Percentiles rank a stretch among this genome's conserved stretches.
Conservation (phyloP, 2,797 vertebrate genomes). For the Pangasius sanitwongsei region DNA sequence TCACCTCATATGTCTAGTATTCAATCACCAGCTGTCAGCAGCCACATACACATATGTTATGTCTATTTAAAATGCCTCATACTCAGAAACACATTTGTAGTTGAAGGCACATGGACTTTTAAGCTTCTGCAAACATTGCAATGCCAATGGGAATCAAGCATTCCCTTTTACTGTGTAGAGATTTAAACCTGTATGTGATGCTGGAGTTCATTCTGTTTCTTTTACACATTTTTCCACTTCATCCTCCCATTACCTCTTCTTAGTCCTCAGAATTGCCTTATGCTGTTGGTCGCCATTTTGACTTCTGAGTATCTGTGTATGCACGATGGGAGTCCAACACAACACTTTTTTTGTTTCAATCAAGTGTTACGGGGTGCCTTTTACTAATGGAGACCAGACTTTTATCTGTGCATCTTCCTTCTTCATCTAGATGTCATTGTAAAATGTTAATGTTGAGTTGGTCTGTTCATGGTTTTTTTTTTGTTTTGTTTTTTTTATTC, state of each 20-base stretch:
- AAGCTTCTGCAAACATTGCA: neutral
- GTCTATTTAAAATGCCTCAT: conserved; percentile 3
- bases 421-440: conserved; percentile 35
- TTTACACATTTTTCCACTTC: neutral
- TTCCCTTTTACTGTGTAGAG: neutral
- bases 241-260: conserved; percentile 15
- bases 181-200: neutral
- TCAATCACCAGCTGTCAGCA: conserved; percentile 28
- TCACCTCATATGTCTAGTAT: neutral
- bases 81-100: neutral
- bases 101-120: conserved; percentile 2
- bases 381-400: conserved; percentile 48
- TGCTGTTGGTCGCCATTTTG: conserved; percentile 51
- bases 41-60: neutral
- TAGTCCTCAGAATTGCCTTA: conserved; percentile 56
- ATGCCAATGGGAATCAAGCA: neutral
- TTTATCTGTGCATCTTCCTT: conserved; percentile 39
- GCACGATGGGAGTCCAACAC: conserved; percentile 51
- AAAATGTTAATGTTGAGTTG: conserved; percentile 12
- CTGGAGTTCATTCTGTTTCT: neutral
- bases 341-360: conserved; percentile 13
- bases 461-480: conserved; percentile 9
- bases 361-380: conserved; percentile 48
- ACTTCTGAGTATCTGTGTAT: conserved; percentile 34
- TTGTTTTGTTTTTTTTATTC: conserved; percentile 6